phyloP scores from a whole-genome alignment of 2,797 vertebrate species.

The Cottoperca gobio region DNA sequence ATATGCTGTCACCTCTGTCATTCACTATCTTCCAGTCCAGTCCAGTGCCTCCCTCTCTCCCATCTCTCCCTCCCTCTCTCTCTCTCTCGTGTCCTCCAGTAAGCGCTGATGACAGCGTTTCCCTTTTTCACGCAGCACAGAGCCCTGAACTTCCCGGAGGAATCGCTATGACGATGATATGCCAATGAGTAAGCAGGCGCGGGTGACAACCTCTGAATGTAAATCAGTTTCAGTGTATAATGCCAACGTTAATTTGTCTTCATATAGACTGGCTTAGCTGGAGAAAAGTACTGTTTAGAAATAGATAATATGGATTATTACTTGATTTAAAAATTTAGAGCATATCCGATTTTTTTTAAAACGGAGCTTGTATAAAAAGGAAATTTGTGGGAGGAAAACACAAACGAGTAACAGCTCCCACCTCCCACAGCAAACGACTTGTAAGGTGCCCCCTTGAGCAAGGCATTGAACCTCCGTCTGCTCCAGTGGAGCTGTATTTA shows the following conservation, averaged over 20 bases:
- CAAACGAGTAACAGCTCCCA: conserved; percentile 3
- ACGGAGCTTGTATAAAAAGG: neutral
- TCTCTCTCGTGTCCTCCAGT: conserved; percentile 46
- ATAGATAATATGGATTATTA: neutral
- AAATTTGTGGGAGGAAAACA: conserved; percentile 12
- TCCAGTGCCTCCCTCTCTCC: neutral
- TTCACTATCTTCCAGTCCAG: conserved; percentile 15
- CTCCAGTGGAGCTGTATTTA: conserved; percentile 20
- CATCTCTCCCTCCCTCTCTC: neutral
- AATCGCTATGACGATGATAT: conserved; percentile 55
- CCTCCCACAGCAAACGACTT: neutral
- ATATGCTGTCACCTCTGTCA: conserved; percentile 23
- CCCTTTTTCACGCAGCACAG: conserved; percentile 58
- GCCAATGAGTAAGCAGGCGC: conserved; percentile 63
- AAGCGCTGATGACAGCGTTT: conserved; percentile 73
- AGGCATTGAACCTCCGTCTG: conserved; percentile 24
- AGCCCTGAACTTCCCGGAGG: conserved; percentile 54
- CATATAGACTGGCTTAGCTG: neutral
- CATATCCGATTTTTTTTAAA: neutral
- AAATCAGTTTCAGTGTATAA: conserved; percentile 42
- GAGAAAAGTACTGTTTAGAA: neutral
- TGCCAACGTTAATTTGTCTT: conserved; percentile 24
- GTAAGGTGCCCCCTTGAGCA: conserved; percentile 43
- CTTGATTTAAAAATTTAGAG: neutral
- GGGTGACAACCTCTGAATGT: conserved; percentile 54